phyloP scores from a whole-genome alignment of 2,113 vertebrate genomes.

The Ivindomyrus marchei region DNA sequence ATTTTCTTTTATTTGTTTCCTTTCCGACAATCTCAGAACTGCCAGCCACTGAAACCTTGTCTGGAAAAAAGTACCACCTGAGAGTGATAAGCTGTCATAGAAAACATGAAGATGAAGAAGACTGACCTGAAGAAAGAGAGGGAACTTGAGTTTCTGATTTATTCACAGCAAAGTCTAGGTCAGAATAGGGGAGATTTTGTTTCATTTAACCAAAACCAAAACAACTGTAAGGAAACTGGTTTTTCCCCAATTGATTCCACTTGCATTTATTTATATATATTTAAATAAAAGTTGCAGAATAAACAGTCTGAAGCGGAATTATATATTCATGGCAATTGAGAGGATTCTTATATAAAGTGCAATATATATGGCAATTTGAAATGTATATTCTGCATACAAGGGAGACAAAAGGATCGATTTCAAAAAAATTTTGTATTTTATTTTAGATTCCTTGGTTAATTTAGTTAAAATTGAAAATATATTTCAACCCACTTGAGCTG shows the following conservation, averaged over 20 bases:
- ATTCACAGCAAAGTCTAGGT: neutral
- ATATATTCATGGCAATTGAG: neutral
- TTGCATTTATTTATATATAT: neutral
- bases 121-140: neutral
- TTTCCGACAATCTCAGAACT: neutral
- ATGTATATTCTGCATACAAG: neutral
- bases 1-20: constrained; percentile 6
- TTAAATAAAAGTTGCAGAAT: neutral
- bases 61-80: neutral
- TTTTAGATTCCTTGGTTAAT: neutral
- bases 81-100: neutral
- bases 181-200: neutral
- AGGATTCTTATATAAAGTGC: neutral
- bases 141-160: neutral
- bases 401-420: neutral
- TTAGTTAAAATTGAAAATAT: neutral
- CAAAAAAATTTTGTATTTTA: neutral
- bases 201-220: neutral
- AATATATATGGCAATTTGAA: neutral
- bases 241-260: neutral
- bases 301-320: neutral
- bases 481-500: neutral
- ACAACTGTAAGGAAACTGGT: neutral
- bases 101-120: neutral
- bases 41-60: neutral